These are phyloP conservation scores for Napeogenes sylphis DNA, from an alignment of 2,888 invertebrate genomes.

Conservation along the genomic window DNA sequence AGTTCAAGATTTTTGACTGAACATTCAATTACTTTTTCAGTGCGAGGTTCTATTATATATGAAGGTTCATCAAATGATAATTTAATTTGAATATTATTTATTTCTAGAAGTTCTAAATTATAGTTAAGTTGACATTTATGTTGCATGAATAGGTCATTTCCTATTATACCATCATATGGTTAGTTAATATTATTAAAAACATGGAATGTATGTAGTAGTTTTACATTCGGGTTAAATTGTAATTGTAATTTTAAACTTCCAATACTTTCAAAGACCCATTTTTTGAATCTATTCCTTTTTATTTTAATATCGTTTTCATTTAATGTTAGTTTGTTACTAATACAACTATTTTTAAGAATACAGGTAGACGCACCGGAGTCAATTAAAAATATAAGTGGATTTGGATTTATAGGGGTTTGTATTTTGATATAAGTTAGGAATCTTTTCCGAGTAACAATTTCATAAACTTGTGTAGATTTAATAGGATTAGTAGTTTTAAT, in stretches of 20 bases:
- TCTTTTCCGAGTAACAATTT: conserved; percentile 8
- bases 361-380: conserved; percentile 11
- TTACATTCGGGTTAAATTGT: conserved; percentile 5
- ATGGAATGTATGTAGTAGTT: conserved; percentile 24
- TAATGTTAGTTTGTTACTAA: not conserved
- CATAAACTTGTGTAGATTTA: conserved; percentile 4
- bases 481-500: not conserved
- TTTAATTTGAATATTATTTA: not conserved
- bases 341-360: conserved; percentile 8
- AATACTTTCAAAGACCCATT: conserved; percentile 13
- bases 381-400: conserved; percentile 13
- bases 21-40: conserved; percentile 24
- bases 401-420: conserved; percentile 7
- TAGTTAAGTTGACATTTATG: conserved; percentile 20
- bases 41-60: conserved; percentile 19
- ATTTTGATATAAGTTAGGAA: conserved; percentile 13
- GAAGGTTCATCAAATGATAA: conserved; percentile 20
- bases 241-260: conserved; percentile 29
- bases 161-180: conserved; percentile 34
- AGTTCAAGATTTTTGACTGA: conserved; percentile 23
- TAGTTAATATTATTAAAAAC: conserved; percentile 26
- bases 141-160: conserved; percentile 24
- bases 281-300: conserved; percentile 16
- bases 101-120: conserved; percentile 1
- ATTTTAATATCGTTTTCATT: conserved; percentile 8